These are phyloP conservation scores for Drosophila bipectinata DNA, from an alignment of 1,140 invertebrate genomes.

Conservation along the genomic window DNA sequence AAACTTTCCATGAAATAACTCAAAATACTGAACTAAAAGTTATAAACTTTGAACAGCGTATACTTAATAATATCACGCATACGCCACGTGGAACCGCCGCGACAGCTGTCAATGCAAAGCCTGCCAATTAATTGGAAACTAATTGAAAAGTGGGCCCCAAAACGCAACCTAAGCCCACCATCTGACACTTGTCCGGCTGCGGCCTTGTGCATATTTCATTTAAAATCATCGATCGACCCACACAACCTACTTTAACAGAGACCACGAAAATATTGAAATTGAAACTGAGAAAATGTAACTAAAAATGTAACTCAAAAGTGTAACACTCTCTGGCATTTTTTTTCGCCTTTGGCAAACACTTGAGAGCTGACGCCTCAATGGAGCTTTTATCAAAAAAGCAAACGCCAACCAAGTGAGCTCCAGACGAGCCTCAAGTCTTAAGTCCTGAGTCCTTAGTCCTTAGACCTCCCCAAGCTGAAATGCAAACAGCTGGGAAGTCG, in stretches of 20 bases:
- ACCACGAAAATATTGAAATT: neutral
- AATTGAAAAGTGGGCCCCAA: slow-evolving; percentile 22
- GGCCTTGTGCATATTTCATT: slow-evolving; percentile 39
- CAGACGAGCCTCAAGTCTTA: neutral
- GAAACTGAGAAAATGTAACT: neutral
- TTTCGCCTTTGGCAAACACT: slow-evolving; percentile 67
- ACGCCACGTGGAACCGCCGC: slow-evolving; percentile 15
- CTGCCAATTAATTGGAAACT: slow-evolving; percentile 25
- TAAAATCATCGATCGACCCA: slow-evolving; percentile 38
- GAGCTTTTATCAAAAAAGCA: slow-evolving; percentile 63
- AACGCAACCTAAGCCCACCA: neutral
- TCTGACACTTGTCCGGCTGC: slow-evolving; percentile 16
- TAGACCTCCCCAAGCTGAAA: slow-evolving; percentile 29
- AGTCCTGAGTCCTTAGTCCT: neutral
- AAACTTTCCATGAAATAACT: neutral
- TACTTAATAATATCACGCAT: slow-evolving; percentile 26
- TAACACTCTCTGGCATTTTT: slow-evolving; percentile 24
- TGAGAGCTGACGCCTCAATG: slow-evolving; percentile 35
- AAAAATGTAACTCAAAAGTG: slow-evolving; percentile 3
- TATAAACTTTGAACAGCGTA: neutral
- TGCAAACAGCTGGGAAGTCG: slow-evolving; percentile 47
- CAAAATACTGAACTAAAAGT: neutral
- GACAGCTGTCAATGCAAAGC: slow-evolving; percentile 21
- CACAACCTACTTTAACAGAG: slow-evolving; percentile 2
- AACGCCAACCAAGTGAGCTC: slow-evolving; percentile 54